Conservation (phyloP, 2,888 invertebrate genomes). For the Clanis bilineata region DNA sequence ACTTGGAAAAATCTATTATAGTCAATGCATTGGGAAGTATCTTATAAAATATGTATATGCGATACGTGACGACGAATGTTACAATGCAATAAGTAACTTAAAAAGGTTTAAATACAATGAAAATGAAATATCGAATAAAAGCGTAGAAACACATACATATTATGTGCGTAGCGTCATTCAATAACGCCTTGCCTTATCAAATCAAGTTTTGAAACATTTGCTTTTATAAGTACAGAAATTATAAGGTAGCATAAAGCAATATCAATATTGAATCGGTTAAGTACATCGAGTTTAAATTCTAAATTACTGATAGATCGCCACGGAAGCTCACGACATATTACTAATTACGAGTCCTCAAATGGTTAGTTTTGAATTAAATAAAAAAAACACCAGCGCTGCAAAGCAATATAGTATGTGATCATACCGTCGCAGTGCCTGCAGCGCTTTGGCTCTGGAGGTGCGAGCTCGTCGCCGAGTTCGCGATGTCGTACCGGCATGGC, state of each 20-base stretch:
- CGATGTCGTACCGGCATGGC: slow-evolving; percentile 83
- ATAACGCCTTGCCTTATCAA: background rate
- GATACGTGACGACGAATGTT: no score
- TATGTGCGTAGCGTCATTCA: background rate
- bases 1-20: no score
- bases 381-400: slow-evolving; percentile 29
- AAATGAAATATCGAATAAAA: no score
- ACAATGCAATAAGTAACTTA: background rate
- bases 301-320: background rate
- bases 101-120: background rate
- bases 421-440: slow-evolving; percentile 96
- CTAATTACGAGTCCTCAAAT: background rate
- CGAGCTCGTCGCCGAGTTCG: slow-evolving; percentile 81
- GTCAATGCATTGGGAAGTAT: no score
- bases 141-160: no score
- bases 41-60: no score
- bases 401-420: slow-evolving; percentile 46
- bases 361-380: slow-evolving; percentile 29
- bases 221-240: background rate
- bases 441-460: slow-evolving; percentile 92
- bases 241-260: background rate
- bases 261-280: background rate
- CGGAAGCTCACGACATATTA: background rate
- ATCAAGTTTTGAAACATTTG: background rate
- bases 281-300: background rate